These are phyloP conservation scores for Drosophila pectinifera DNA, from an alignment of 1,140 invertebrate species.

Conservation along the genomic window DNA sequence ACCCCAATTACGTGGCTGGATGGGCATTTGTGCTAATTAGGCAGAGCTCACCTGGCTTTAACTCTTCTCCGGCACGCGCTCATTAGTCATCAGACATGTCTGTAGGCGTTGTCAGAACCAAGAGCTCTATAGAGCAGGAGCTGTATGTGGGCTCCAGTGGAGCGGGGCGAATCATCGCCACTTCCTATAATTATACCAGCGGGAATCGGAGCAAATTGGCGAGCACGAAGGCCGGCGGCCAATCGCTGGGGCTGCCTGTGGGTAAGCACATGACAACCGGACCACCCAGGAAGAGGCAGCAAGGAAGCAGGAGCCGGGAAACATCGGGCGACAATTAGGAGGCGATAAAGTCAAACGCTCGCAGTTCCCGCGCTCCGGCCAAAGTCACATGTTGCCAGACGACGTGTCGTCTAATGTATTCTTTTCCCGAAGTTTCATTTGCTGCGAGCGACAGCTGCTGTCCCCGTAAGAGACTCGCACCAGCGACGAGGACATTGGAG, in stretches of 20 bases:
- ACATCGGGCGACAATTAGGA: constrained; percentile 63
- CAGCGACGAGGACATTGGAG: constrained; percentile 47
- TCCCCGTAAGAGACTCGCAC: constrained; percentile 26
- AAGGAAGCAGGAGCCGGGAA: constrained; percentile 13
- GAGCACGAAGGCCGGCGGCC: constrained; percentile 28
- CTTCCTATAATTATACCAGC: constrained; percentile 76
- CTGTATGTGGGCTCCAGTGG: background rate
- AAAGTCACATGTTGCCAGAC: constrained; percentile 53
- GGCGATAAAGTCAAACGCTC: constrained; percentile 69
- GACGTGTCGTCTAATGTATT: constrained; percentile 18
- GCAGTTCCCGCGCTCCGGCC: background rate
- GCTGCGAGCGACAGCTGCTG: constrained; percentile 70
- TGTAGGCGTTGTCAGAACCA: constrained; percentile 53
- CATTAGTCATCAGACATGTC: constrained; percentile 55
- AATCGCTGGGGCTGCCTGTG: constrained; percentile 39
- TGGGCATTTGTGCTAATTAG: constrained; percentile 67
- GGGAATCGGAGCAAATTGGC: constrained; percentile 68
- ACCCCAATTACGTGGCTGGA: constrained; percentile 57
- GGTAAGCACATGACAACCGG: constrained; percentile 46
- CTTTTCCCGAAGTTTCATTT: constrained; percentile 7
- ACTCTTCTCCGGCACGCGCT: constrained; percentile 29
- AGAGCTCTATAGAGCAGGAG: constrained; percentile 19
- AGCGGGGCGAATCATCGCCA: constrained; percentile 19
- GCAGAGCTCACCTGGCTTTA: constrained; percentile 66
- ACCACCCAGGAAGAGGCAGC: constrained; percentile 23